Evolutionary conservation across 1,140 invertebrate genomes (phyloP), one percentile per base, ranked within the genome.

Genomic region (Pemphigus obesinymphae): DNA sequence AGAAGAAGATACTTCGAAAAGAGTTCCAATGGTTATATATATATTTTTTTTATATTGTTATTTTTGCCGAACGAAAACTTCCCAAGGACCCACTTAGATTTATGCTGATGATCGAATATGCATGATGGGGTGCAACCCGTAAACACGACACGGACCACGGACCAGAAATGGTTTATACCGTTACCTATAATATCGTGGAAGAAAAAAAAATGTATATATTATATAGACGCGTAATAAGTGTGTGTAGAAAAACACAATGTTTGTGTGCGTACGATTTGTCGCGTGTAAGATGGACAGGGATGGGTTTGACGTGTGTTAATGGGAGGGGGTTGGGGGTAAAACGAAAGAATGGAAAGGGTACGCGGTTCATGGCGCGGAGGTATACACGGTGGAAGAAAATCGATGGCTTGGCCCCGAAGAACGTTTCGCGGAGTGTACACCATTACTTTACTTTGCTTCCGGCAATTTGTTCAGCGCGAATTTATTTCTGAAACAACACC

Each of bases 21-120:
- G 13, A 50, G 26, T 73, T 73, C 31, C 43, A 11, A 31, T 50
- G 8, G 17, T 17, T 72, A 45, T 45, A 45, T 45, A 45, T 40
- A 40, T 40, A 40, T 70, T 72, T 72, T 68, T 40, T 26, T 68
- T 29, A 13, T 26, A 31, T 43, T 70, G 17, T 48, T 50, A 31
- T 73, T 73, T 50, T 73, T 3, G 0, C 29, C 15, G 15, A 34
- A 50, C 26, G 20, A 50, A 73, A 73, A 73, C 43, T 73, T 73
- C 50, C 17, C 26, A 50, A 73, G 17, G 45, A 29, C 26, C 31
- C 10, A 29, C 40, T 72, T 23, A 50, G 70, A 73, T 73, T 50
- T 50, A 50, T 73, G 29, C 45, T 73, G 70, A 73, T 73, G 26
- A 73, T 73, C 70, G 43, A 73, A 48, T 31, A 73, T 31, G 26